A percentile compares a stretch with the other conserved stretches of the same genome.
phyloP scores from a whole-genome alignment of 1,140 invertebrate genomes.

The Lamellibrachia luymesi region DNA sequence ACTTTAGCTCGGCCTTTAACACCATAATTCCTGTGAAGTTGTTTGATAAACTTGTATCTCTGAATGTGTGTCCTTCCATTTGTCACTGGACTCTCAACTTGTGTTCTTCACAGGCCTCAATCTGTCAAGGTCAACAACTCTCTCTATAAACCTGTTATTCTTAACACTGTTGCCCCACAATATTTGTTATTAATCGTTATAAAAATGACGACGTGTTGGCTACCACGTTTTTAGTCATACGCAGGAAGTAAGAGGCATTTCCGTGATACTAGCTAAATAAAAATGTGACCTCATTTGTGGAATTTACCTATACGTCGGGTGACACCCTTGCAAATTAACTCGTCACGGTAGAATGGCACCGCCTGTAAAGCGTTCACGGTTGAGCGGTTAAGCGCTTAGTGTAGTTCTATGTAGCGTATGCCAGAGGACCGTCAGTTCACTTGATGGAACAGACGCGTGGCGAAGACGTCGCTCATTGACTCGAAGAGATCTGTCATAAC shows the following conservation, averaged over 20 bases:
- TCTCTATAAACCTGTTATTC: too few species aligned
- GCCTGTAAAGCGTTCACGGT: neutral
- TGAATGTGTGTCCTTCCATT: too few species aligned
- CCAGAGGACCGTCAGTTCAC: neutral
- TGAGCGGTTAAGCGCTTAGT: neutral
- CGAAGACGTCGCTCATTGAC: neutral
- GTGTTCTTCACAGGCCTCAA: too few species aligned
- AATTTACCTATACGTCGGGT: neutral
- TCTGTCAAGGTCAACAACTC: too few species aligned
- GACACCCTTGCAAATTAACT: neutral
- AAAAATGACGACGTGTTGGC: neutral
- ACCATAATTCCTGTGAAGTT: too few species aligned
- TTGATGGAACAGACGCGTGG: neutral
- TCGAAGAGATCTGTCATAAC: neutral
- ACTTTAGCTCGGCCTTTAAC: too few species aligned
- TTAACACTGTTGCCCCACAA: too few species aligned
- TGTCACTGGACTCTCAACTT: too few species aligned
- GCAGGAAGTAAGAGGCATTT: neutral
- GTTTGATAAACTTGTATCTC: too few species aligned
- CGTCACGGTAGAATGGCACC: neutral
- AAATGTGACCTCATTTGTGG: neutral
- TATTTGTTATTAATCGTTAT: neutral
- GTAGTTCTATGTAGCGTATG: neutral
- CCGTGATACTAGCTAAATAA: neutral
- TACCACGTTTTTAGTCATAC: neutral